Evolutionary conservation across 2,888 invertebrate species (phyloP).

Genomic region (Gisinianus flammeolus): DNA sequence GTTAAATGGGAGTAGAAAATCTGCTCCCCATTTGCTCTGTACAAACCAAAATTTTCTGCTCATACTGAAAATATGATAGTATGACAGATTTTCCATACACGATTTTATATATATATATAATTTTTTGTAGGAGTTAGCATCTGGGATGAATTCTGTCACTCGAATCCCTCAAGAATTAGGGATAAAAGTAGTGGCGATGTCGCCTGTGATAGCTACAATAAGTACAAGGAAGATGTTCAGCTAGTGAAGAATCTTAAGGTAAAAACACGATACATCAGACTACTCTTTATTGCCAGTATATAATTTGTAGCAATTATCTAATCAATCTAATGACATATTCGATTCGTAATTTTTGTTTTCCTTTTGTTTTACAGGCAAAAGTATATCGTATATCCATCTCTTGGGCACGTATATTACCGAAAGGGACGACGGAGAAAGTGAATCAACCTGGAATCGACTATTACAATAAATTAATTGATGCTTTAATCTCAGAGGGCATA

Average conservation of each 20-base stretch:
- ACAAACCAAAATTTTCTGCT: neutral
- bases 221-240: constrained; percentile 62
- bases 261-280: constrained; percentile 12
- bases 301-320: neutral
- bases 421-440: constrained; percentile 59
- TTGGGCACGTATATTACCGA: constrained; percentile 64
- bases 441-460: constrained; percentile 62
- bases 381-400: constrained; percentile 58
- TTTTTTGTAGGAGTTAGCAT: constrained; percentile 60
- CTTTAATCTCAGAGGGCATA: constrained; percentile 61
- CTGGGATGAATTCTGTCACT: constrained; percentile 63
- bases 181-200: constrained; percentile 61
- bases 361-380: constrained; percentile 40
- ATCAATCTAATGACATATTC: neutral
- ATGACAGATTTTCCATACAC: constrained; percentile 60
- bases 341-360: neutral
- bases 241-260: constrained; percentile 62
- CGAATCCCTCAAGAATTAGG: constrained; percentile 59
- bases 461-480: constrained; percentile 62
- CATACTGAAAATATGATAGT: neutral
- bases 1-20: constrained; percentile 18
- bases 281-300: neutral
- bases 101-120: too few relatives aligned
- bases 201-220: constrained; percentile 63
- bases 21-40: neutral